These are phyloP conservation scores for Drosophila subobscura DNA, from an alignment of 1,140 invertebrate genomes.

Conservation along the genomic window DNA sequence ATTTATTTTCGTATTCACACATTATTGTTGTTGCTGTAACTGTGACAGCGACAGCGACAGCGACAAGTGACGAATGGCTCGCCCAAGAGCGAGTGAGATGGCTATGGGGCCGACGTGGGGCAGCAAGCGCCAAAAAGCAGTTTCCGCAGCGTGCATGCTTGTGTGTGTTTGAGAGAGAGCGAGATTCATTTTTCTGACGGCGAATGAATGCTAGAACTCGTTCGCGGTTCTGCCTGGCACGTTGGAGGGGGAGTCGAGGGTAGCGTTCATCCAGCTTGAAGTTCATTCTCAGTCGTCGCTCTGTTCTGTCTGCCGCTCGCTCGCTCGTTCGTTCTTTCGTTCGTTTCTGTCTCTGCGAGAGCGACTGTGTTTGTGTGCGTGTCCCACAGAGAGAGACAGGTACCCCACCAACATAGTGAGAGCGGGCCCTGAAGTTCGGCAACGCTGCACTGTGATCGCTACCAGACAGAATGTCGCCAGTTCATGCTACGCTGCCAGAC, in stretches of 20 bases:
- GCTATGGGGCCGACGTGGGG: constrained; percentile 37
- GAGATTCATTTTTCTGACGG: not conserved
- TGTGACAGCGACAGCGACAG: not conserved
- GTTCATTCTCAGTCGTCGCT: constrained; percentile 68
- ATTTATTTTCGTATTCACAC: constrained; percentile 80
- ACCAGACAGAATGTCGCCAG: constrained; percentile 95
- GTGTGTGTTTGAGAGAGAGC: constrained; percentile 45
- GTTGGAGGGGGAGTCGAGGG: constrained; percentile 2
- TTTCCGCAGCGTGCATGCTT: constrained; percentile 9
- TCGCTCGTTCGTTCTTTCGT: constrained; percentile 36
- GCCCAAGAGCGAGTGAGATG: constrained; percentile 44
- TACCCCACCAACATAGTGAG: constrained; percentile 12
- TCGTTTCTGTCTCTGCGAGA: constrained; percentile 3
- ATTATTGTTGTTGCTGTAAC: constrained; percentile 20
- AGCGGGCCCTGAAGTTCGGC: constrained; percentile 85
- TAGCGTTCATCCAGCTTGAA: constrained; percentile 32
- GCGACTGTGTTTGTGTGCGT: no score
- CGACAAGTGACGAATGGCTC: constrained; percentile 37
- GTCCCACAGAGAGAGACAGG: constrained; percentile 21
- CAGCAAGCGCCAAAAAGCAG: constrained; percentile 56
- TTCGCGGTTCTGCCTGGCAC: constrained; percentile 4
- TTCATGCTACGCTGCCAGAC: constrained; percentile 87
- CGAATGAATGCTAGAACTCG: constrained; percentile 33
- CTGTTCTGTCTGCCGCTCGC: constrained; percentile 59
- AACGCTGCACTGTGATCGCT: constrained; percentile 88